Evolutionary conservation across 2,113 vertebrate species (phyloP).

Genomic region (Hemibates koningsi): DNA sequence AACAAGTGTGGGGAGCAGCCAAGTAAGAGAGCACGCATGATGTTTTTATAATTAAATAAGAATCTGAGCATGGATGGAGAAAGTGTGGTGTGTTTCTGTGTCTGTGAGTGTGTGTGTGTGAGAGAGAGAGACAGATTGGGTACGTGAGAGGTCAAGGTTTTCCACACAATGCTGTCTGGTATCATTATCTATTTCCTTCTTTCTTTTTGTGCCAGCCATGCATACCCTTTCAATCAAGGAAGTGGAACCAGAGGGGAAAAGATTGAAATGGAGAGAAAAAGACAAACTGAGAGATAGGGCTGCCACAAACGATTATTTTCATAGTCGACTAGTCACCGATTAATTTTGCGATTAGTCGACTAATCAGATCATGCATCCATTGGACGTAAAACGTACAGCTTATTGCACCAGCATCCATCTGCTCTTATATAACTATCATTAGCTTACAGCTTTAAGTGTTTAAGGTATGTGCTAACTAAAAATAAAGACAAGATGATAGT

Average conservation of each 20-base stretch:
- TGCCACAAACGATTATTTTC: too few relatives aligned
- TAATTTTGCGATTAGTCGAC: too few relatives aligned
- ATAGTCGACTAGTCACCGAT: too few relatives aligned
- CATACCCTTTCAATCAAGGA: conserved; percentile 56
- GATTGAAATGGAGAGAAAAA: neutral
- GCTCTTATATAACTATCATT: too few relatives aligned
- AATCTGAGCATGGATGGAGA: neutral
- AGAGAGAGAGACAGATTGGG: neutral
- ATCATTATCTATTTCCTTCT: conserved; percentile 53
- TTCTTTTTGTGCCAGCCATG: conserved; percentile 47
- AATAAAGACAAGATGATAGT: too few relatives aligned
- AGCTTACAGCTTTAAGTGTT: too few relatives aligned
- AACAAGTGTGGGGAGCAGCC: neutral
- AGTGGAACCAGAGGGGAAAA: neutral
- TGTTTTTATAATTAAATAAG: neutral
- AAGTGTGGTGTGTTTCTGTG: neutral
- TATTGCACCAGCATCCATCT: too few relatives aligned
- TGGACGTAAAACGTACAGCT: too few relatives aligned
- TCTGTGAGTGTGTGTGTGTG: neutral
- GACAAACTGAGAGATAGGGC: neutral
- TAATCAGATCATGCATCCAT: too few relatives aligned
- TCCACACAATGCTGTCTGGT: conserved; percentile 42
- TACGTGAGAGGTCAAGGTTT: conserved; percentile 57
- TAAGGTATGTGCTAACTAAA: too few relatives aligned
- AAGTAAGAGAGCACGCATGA: neutral